Base-by-base conservation (phyloP, 2,113 vertebrate genomes). In the Ibidorhyncha struthersii region DNA sequence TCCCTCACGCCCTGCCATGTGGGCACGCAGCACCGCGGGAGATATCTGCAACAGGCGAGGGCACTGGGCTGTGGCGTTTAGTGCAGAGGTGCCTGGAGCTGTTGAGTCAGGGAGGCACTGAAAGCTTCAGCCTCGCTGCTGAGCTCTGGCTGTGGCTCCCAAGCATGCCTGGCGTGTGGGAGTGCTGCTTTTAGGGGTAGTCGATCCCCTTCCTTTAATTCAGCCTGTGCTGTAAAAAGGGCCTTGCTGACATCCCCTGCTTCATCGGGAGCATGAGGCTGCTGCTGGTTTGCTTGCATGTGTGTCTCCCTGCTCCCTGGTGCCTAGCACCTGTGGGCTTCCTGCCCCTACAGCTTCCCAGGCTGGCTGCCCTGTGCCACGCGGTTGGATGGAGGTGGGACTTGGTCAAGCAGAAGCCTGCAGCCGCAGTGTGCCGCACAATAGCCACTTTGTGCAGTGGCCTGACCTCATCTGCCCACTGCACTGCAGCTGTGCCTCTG, bases 1-100 rank as follows among this genome's bases (percentile, higher is more conserved):
- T 79, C 9, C 30, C 41, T 77, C 0, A 0, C 2, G 6, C 23
- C 21, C 14, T 69, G 45, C 25, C 1, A 1, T 0, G 0, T 47
- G 36, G 20, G 18, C 50, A 41, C 4, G 6, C 18, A 55, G 58
- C 10, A 3, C 20, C 1, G 4, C 13, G 25, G n/a, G 52, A 76
- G 65, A 20, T 53, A 38, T 15, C 27, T 43, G 36, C 53, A 19
- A 27, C 52, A 73, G 55, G 72, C 41, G 63, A 47, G 40, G 53
- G 17, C 29, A 2, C 11, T 14, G 22, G 19, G 70, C 58, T 56
- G 11, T 9, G 10, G 17, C 50, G 29, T 32, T 72, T 21, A 80
- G 45, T 50, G 23, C 14, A 15, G 47, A 58, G 63, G 4, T 38
- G 9, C 49, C 22, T 13, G 8, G 17, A 36, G 13, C 56, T 62